These are phyloP conservation scores for Tragopan temminckii DNA, from an alignment of 2,797 vertebrate species.

Conservation along the genomic window DNA sequence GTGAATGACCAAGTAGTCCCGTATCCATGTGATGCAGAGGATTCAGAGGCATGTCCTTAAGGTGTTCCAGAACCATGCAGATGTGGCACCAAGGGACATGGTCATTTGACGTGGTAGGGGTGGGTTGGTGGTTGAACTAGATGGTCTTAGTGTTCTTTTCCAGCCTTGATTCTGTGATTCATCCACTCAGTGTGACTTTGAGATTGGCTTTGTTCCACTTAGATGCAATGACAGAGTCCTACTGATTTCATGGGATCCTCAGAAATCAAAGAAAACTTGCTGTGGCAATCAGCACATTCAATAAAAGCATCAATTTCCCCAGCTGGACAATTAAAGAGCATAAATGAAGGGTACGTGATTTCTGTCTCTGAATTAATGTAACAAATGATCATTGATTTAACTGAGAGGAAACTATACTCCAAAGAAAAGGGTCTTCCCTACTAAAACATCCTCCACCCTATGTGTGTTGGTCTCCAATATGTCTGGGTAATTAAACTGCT, in stretches of 20 bases:
- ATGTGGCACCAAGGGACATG: too few species aligned
- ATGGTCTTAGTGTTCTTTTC: too few species aligned
- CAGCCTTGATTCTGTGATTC: neutral
- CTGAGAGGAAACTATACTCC: constrained; percentile 18
- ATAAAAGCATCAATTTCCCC: constrained; percentile 75
- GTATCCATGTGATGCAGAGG: neutral
- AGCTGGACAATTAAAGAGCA: constrained; percentile 70
- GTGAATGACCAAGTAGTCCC: neutral
- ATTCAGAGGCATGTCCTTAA: neutral
- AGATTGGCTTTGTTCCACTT: neutral
- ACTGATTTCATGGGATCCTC: constrained; percentile 39
- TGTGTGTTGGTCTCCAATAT: neutral
- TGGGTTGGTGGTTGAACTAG: too few species aligned
- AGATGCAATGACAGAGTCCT: constrained; percentile 11
- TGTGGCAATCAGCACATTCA: constrained; percentile 68
- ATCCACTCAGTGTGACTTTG: neutral
- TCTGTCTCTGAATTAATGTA: constrained; percentile 70
- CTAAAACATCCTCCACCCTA: neutral
- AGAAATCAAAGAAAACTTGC: constrained; percentile 71
- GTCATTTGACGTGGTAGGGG: too few species aligned
- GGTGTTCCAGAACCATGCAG: too few species aligned
- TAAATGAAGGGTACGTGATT: constrained; percentile 59
- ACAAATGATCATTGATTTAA: constrained; percentile 70
- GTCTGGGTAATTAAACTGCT: neutral
- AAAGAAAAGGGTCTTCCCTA: neutral